These are phyloP conservation scores for Scrobipalpa costella DNA, from an alignment of 2,888 invertebrate genomes.

Conservation along the genomic window DNA sequence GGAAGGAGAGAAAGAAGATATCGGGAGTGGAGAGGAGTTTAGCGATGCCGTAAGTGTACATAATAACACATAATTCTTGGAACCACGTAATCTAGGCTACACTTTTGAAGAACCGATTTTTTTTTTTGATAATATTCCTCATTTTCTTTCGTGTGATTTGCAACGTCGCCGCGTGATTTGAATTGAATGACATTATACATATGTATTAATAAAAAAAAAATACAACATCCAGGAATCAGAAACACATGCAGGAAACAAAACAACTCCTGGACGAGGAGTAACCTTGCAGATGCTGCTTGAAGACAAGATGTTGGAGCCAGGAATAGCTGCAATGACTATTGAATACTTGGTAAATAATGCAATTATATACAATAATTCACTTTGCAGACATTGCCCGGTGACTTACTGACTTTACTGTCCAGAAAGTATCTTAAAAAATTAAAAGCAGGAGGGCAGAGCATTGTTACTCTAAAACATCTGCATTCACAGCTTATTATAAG, in stretches of 20 bases:
- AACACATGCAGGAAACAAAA: conserved; percentile 70
- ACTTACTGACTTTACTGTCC: too few relatives aligned
- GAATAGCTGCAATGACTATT: conserved; percentile 91
- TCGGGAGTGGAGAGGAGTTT: conserved; percentile 72
- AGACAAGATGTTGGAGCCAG: conserved; percentile 91
- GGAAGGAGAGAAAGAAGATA: conserved; percentile 72
- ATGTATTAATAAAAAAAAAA: too few relatives aligned
- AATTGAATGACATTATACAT: too few relatives aligned
- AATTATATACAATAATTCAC: neutral
- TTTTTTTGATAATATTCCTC: too few relatives aligned
- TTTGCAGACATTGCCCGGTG: too few relatives aligned
- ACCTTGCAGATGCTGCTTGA: conserved; percentile 93
- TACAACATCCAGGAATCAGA: conserved; percentile 65
- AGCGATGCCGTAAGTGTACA: conserved; percentile 63
- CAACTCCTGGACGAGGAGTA: conserved; percentile 84
- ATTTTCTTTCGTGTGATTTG: too few relatives aligned
- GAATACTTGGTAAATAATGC: conserved; percentile 87
- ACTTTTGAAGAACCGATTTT: too few relatives aligned
- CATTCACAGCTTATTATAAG: too few relatives aligned
- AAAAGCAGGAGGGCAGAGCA: too few relatives aligned
- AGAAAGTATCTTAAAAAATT: too few relatives aligned
- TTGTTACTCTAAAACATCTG: too few relatives aligned
- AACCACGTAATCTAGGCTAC: neutral
- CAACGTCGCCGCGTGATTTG: too few relatives aligned
- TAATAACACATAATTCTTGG: neutral